phyloP scores from a whole-genome alignment of 2,888 invertebrate species.

The Eustalomyia histrio region DNA sequence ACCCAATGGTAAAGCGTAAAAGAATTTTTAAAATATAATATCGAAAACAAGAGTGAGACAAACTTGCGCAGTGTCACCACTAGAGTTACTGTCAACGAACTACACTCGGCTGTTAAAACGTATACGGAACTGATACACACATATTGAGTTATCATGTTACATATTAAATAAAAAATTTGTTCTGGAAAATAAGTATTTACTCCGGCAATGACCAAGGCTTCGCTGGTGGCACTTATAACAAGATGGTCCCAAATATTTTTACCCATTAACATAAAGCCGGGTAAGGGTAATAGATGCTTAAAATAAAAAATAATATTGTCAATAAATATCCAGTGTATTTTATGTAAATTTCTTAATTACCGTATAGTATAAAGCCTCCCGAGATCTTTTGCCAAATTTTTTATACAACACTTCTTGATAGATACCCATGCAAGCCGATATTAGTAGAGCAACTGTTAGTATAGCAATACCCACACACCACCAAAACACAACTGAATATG shows the following conservation, averaged over 20 bases:
- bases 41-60: slow-evolving; percentile 95
- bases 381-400: slow-evolving; percentile 93
- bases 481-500: slow-evolving; percentile 81
- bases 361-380: slow-evolving; percentile 92
- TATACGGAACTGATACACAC: slow-evolving; percentile 97
- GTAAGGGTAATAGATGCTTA: slow-evolving; percentile 92
- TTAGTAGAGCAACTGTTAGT: slow-evolving; percentile 91
- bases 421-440: slow-evolving; percentile 97
- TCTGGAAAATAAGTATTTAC: slow-evolving; percentile 83
- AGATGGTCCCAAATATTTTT: slow-evolving; percentile 89
- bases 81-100: slow-evolving; percentile 95
- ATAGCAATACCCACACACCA: slow-evolving; percentile 88
- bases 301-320: slow-evolving; percentile 71
- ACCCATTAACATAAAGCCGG: slow-evolving; percentile 90
- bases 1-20: slow-evolving; percentile 95
- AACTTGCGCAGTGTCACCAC: slow-evolving; percentile 98
- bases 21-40: slow-evolving; percentile 94
- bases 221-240: slow-evolving; percentile 85
- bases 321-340: background rate
- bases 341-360: slow-evolving; percentile 78
- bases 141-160: slow-evolving; percentile 94
- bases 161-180: slow-evolving; percentile 87
- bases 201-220: slow-evolving; percentile 80
- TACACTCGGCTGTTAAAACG: slow-evolving; percentile 94
- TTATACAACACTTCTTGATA: slow-evolving; percentile 93